Base-by-base conservation (phyloP, 2,888 invertebrate species). In the Tetanocera ferruginea region DNA sequence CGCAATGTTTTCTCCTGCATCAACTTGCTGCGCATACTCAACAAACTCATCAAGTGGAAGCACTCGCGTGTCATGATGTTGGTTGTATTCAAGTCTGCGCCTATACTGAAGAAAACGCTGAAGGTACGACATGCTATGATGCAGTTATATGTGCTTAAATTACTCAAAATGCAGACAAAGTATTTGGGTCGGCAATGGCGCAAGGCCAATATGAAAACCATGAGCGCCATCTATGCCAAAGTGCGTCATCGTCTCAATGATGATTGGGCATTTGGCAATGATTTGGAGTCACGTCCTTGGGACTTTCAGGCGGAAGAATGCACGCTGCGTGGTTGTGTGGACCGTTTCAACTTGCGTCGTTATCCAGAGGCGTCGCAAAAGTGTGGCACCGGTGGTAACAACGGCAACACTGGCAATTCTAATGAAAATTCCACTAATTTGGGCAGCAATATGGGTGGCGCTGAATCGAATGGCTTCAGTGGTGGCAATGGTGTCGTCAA, bases 191-290 rank as follows among this genome's bases (percentile, higher is more conserved):
- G 99, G 14, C 99, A 99, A 88, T 99, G 99, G 99, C 93, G 99
- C 70, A 99, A 99, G 90, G 96, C 97, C 0, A 99, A 99, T 89
- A 99, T 99, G 98, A 99, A 98, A 90, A 98, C 98, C 0, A 97
- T 99, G 91, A 98, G 98, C 88, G 98, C 98, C 78, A 99, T 99
- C 87, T 99, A 99, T 89, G 95, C 97, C 78, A 98, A 99, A 92
- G 97, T 97, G 3, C 92, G 98, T 37, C 98, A 98, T 91, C 93
- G 98, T 76, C 92, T 99, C 62, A 99, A 98, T 87, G 99, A 99
- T 88, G 99, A 99, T 90, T 99, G 99, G 99, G 99, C 99, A 3
- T 99, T 96, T 91, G 99, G 99, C 75, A 99, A 99, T 91, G 96
- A 98, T 91, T 93, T 98, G 85, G 98, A 99, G 91, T 98, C 98